Evolutionary conservation across 2,113 vertebrate genomes (phyloP).

Genomic region (Chionodraco myersi): DNA sequence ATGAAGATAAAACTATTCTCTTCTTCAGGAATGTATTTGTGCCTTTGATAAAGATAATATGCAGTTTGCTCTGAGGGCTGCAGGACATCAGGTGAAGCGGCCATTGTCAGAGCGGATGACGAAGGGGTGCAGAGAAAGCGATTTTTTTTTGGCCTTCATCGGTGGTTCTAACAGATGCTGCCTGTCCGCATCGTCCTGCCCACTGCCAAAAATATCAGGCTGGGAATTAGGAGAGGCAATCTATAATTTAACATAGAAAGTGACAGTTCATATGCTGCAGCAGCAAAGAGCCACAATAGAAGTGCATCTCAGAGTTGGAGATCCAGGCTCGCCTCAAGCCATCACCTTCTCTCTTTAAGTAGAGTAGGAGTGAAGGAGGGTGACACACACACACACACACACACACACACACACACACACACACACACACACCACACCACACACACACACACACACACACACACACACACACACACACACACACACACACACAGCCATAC

Average conservation of each 20-base stretch:
- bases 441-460: too few relatives aligned
- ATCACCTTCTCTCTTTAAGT: constrained; percentile 68
- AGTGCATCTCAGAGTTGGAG: constrained; percentile 69
- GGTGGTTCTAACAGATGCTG: constrained; percentile 76
- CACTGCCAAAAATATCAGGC: constrained; percentile 82
- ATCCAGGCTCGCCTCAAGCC: constrained; percentile 74
- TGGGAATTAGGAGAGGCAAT: constrained; percentile 78
- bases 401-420: constrained; percentile 47
- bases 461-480: constrained; percentile 32
- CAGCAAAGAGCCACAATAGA: constrained; percentile 66
- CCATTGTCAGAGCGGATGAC: constrained; percentile 48
- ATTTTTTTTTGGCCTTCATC: constrained; percentile 57
- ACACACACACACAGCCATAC: constrained; percentile 5
- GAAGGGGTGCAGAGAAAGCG: constrained; percentile 37
- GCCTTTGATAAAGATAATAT: constrained; percentile 24
- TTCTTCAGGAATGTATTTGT: neutral
- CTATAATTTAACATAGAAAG: constrained; percentile 84
- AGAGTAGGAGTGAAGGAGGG: constrained; percentile 50
- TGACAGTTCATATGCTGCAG: constrained; percentile 78
- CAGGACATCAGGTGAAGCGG: constrained; percentile 44
- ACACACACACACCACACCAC: constrained; percentile 15
- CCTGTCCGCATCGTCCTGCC: constrained; percentile 72
- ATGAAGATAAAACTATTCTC: constrained; percentile 30
- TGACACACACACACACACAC: constrained; percentile 48
- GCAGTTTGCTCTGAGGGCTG: constrained; percentile 5